Conservation (phyloP, 2,797 vertebrate genomes). For the Setipinna tenuifilis region DNA sequence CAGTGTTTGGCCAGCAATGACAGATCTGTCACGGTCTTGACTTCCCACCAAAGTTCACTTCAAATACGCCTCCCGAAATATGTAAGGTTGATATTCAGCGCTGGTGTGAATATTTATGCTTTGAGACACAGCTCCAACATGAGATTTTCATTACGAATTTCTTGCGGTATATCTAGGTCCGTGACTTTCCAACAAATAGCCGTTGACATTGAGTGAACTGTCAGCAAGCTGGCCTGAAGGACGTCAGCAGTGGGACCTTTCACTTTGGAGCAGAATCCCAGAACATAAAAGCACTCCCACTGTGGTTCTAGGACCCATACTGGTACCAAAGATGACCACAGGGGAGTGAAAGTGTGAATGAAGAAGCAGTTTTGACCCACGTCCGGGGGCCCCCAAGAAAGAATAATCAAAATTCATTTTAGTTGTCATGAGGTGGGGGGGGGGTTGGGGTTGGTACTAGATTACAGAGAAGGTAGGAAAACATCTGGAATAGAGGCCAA, state of each 20-base stretch:
- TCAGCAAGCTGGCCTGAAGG: constrained; percentile 20
- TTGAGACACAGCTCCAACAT: neutral
- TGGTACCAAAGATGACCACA: neutral
- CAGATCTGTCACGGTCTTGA: constrained; percentile 7
- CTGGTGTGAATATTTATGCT: neutral
- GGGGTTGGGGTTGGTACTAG: constrained; percentile 58
- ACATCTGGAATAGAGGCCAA: constrained; percentile 73
- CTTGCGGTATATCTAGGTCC: neutral
- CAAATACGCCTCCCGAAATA: neutral
- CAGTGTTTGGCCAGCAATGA: constrained; percentile 1
- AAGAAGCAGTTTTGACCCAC: neutral
- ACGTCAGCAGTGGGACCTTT: constrained; percentile 4
- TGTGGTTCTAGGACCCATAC: neutral
- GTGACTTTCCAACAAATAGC: constrained; percentile 1
- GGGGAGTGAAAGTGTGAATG: constrained; percentile 12
- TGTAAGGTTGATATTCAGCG: neutral
- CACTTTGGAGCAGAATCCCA: constrained; percentile 1
- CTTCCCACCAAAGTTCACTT: neutral
- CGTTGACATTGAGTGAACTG: constrained; percentile 13
- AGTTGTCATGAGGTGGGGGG: constrained; percentile 10
- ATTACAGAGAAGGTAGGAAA: constrained; percentile 70
- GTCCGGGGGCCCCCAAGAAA: neutral
- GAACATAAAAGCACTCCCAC: constrained; percentile 2
- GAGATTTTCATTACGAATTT: constrained; percentile 19
- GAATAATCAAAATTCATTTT: neutral